Evolutionary conservation across 1,140 invertebrate genomes (phyloP).

Genomic region (Monochamus saltuarius): DNA sequence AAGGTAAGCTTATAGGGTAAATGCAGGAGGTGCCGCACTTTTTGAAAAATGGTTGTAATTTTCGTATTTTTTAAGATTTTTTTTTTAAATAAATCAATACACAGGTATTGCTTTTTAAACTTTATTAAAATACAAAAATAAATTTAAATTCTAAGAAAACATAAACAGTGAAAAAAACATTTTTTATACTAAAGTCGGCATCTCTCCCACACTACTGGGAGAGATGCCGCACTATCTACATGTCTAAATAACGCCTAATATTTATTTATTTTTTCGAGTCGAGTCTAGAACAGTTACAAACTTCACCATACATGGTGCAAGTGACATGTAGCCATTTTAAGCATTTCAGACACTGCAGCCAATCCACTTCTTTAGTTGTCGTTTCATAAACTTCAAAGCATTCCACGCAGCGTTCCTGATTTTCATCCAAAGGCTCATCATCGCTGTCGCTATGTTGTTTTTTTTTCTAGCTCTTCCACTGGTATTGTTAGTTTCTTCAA

Average conservation of each 20-base stretch:
- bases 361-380: neutral
- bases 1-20: no score
- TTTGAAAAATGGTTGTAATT: slow-evolving; percentile 4
- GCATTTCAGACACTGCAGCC: no score
- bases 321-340: no score
- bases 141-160: neutral
- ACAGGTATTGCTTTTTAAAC: slow-evolving; percentile 3
- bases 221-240: neutral
- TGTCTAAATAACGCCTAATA: neutral
- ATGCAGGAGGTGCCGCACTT: neutral
- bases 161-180: neutral
- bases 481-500: no score
- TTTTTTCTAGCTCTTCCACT: no score
- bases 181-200: neutral
- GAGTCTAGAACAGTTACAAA: slow-evolving; percentile 6
- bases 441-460: no score
- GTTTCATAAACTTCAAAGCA: slow-evolving; percentile 1
- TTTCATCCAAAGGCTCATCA: no score
- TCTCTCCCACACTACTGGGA: slow-evolving; percentile 3
- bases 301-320: neutral
- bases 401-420: neutral
- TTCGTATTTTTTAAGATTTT: neutral
- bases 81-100: slow-evolving; percentile 1
- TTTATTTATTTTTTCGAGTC: neutral
- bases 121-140: slow-evolving; percentile 7